Percentiles rank a stretch among this genome's conserved stretches.
phyloP scores from a whole-genome alignment of 2,888 invertebrate species.

The Drosophila rubida region DNA sequence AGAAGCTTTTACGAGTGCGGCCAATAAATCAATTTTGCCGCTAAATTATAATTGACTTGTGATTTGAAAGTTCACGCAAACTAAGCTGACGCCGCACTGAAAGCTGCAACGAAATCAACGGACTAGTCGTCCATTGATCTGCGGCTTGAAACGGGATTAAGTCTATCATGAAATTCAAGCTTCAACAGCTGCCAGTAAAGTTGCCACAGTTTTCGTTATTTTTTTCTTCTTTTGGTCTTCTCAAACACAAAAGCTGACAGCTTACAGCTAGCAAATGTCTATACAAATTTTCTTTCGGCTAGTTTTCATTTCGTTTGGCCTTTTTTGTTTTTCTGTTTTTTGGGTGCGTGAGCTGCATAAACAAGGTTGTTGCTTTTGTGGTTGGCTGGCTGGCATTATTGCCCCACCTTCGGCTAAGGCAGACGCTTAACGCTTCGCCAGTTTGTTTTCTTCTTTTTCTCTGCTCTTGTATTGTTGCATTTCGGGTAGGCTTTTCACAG shows the following conservation, averaged over 20 bases:
- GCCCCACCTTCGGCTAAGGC: conserved; percentile 54
- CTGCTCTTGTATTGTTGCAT: conserved; percentile 36
- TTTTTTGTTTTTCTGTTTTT: too few relatives aligned
- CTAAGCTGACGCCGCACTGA: too few relatives aligned
- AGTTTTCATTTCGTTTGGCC: conserved; percentile 44
- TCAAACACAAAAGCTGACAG: conserved; percentile 53
- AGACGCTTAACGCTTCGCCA: conserved; percentile 77
- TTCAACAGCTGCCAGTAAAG: conserved; percentile 20
- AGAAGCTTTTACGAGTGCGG: not conserved
- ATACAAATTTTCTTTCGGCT: conserved; percentile 61
- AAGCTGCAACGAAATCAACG: too few relatives aligned
- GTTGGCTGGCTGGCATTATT: conserved; percentile 46
- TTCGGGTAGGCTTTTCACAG: conserved; percentile 52
- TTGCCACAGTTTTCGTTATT: conserved; percentile 23
- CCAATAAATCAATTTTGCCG: conserved; percentile 3
- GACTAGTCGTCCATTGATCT: not conserved
- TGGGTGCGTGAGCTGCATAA: conserved; percentile 71
- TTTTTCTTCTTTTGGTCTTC: conserved; percentile 26
- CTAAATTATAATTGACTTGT: not conserved
- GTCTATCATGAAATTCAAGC: conserved; percentile 3
- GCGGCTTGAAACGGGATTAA: not conserved
- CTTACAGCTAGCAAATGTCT: conserved; percentile 59
- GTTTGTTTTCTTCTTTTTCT: conserved; percentile 50
- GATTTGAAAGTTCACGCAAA: not conserved
- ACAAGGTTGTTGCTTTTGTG: conserved; percentile 50